Conservation (phyloP, 2,888 invertebrate genomes). For the Acrobeloides nanus region DNA sequence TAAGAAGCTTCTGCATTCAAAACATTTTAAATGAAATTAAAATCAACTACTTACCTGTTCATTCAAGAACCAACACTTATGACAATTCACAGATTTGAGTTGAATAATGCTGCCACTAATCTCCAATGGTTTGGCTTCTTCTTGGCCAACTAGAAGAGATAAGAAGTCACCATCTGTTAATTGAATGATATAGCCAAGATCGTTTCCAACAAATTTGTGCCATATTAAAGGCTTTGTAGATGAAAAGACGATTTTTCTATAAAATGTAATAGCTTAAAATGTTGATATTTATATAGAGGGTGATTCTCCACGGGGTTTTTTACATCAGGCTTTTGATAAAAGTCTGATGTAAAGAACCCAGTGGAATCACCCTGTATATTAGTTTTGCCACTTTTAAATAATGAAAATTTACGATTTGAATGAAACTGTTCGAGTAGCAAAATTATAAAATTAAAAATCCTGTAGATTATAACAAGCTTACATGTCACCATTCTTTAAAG, state of each 20-base stretch:
- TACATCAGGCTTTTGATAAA: too few species aligned
- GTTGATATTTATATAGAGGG: too few species aligned
- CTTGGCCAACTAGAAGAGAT: too few species aligned
- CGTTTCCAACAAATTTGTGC: neutral
- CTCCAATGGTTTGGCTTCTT: neutral
- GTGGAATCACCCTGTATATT: too few species aligned
- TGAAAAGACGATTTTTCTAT: neutral
- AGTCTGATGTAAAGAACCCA: too few species aligned
- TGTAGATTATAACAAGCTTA: neutral
- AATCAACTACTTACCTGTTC: neutral
- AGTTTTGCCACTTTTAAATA: too few species aligned
- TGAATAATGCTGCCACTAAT: neutral
- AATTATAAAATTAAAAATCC: too few species aligned
- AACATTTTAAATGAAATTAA: too few species aligned
- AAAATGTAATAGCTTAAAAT: too few species aligned
- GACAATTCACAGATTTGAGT: neutral
- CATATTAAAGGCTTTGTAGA: neutral
- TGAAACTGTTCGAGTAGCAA: too few species aligned
- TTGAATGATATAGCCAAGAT: neutral
- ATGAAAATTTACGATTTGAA: too few species aligned
- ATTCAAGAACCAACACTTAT: neutral
- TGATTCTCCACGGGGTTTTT: too few species aligned
- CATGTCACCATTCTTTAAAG: conserved; percentile 5
- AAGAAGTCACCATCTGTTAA: neutral
- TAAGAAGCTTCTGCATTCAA: conserved; percentile 6